Evolutionary conservation across 2,797 vertebrate species (phyloP), one percentile per base, ranked within the genome.

Genomic region (Acipenser oxyrinchus): DNA sequence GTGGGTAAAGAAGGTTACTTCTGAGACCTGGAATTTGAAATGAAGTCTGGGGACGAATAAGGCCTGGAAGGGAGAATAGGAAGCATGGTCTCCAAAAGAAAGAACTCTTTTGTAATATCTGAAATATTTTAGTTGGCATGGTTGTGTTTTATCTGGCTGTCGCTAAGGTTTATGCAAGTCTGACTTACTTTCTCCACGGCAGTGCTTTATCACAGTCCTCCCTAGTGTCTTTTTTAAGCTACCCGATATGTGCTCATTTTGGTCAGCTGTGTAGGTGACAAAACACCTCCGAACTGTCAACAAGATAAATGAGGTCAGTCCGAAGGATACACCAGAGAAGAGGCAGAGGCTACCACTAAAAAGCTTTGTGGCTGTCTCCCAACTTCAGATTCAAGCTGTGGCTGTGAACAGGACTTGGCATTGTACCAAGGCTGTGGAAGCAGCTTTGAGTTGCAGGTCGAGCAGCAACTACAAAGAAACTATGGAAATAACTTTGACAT

Each of bases 271-370:
- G 49, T 60, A 63, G 58, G 59, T 51, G 58, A 60, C 49, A 51
- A 68, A 65, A 55, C 63, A 7, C 51, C 37, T 51, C 64, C 48
- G 51, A 53, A 9, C 60, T 68, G 51, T 60, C 12, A 61, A 57
- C 13, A 23, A 63, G 37, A 68, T 68, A 11, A 68, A 62, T 68
- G 66, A 68, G 60, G 60, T 68, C 66, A 68, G 15, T 37, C 18
- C 9, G 18, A 50, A 48, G 66, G 66, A 67, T 57, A 67, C 12
- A 48, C 6, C 15, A 6, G 4, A 67, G 66, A 62, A 51, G 66
- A 60, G 58, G 12, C n/a, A 48, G 63, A 57, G 53, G n/a, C 10
- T 55, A 8, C 10, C 9, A n/a, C 53, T 55, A 55, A 55, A 55
- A 55, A 55, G 53, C n/a, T 1, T 55, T n/a, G n/a, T 55, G 53